Evolutionary conservation across 2,113 vertebrate species (phyloP).

Genomic region (Crotalus horridus): DNA sequence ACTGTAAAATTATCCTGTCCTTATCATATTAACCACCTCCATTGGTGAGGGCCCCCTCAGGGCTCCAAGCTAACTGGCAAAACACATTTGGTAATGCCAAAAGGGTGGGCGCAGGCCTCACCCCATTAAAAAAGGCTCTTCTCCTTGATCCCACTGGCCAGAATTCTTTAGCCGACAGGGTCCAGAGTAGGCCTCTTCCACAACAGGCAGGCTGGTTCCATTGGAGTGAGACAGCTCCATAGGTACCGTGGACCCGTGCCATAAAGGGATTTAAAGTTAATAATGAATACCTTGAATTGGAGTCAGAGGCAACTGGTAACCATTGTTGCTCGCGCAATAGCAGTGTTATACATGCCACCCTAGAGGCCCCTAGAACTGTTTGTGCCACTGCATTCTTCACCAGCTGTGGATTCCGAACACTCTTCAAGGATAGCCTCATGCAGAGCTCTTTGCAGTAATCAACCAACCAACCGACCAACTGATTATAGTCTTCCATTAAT

Average conservation of each 20-base stretch:
- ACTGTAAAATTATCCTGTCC: not conserved
- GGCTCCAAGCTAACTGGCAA: not conserved
- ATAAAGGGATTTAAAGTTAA: not conserved
- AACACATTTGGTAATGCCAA: not conserved
- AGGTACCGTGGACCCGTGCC: not conserved
- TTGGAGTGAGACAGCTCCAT: not conserved
- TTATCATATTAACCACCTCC: not conserved
- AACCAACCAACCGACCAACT: not conserved
- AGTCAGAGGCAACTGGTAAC: not conserved
- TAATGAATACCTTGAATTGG: not conserved
- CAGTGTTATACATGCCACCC: not conserved
- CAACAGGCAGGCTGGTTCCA: not conserved
- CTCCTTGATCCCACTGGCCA: not conserved
- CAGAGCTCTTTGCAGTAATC: not conserved
- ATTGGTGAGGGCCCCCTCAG: not conserved
- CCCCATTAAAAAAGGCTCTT: not conserved
- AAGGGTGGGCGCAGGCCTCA: not conserved
- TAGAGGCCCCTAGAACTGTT: not conserved
- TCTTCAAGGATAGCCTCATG: not conserved
- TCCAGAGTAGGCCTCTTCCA: not conserved
- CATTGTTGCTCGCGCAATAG: not conserved
- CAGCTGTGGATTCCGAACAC: not conserved
- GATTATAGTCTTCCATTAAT: not conserved
- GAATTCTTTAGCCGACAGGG: not conserved
- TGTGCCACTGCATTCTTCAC: not conserved